Base-by-base conservation (phyloP, 2,797 vertebrate species). In the Pelodytes ibericus region DNA sequence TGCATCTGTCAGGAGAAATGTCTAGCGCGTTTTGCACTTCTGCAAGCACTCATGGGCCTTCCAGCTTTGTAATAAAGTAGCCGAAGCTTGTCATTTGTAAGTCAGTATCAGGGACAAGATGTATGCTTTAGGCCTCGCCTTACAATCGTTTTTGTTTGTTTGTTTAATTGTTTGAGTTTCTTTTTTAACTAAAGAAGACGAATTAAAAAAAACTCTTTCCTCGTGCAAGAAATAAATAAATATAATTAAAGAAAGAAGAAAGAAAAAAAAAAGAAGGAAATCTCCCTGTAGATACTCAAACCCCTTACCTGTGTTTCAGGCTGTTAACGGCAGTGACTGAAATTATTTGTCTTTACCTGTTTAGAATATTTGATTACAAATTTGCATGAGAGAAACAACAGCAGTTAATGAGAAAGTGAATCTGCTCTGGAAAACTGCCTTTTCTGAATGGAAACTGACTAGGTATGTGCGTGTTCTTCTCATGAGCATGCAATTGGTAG, bases 311-410 rank as follows among this genome's bases (percentile, higher is more conserved):
- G 53, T 80, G 82, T 80, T 83, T 83, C 80, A 82, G 57, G 25
- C 81, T 81, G 71, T 63, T 81, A 82, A 67, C 63, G 24, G 73
- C 66, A 81, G 75, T 84, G 82, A 83, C 25, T 64, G 20, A 81
- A 83, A 85, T 86, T 83, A 87, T 90, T 89, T 89, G 80, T 84
- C 84, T 85, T 82, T 82, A 84, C 18, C 78, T 82, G 80, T 85
- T 90, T 86, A 80, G 86, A 90, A 90, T 88, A 89, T 87, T 84
- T 91, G 86, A 92, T 90, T 90, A 84, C 81, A 83, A 75, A 91
- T 91, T 91, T 90, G 86, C 86, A 88, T 81, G 88, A 81, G 68
- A 76, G 88, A 90, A 57, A 80, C 84, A 89, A 82, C 80, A 85
- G 79, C 80, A 77, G 79, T 27, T 87, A 89, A 90, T 85, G 84